These are phyloP conservation scores for Climacteris rufus DNA, from an alignment of 2,113 vertebrate genomes.

Conservation along the genomic window DNA sequence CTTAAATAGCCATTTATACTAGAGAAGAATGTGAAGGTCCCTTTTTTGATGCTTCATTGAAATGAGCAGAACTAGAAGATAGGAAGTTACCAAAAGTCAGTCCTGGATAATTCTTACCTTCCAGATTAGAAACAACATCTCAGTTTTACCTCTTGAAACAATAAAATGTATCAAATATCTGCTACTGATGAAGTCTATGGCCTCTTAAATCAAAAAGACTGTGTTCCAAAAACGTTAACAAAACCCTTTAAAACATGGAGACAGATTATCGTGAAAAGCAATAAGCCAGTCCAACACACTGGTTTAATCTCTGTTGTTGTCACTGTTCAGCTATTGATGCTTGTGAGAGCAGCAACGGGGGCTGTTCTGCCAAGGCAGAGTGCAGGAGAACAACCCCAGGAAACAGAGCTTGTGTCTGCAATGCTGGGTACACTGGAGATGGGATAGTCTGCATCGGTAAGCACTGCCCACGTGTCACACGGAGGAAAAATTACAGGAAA, in stretches of 20 bases:
- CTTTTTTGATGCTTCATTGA: neutral
- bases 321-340: conserved; percentile 74
- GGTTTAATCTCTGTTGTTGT: neutral
- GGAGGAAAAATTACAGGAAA: neutral
- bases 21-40: fast-evolving
- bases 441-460: conserved; percentile 86
- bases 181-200: neutral
- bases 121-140: neutral
- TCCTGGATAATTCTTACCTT: neutral
- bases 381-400: conserved; percentile 86
- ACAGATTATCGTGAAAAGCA: neutral
- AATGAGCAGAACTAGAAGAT: neutral
- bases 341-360: conserved; percentile 79
- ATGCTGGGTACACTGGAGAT: conserved; percentile 77
- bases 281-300: neutral
- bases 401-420: conserved; percentile 78
- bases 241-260: neutral
- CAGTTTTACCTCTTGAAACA: neutral
- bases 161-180: neutral
- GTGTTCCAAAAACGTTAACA: neutral
- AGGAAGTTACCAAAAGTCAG: neutral
- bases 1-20: neutral
- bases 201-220: neutral
- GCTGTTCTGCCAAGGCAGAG: conserved; percentile 80
- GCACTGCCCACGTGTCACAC: neutral